Evolutionary conservation across 2,888 invertebrate genomes (phyloP).

Genomic region (Tanytarsus gracilentus): DNA sequence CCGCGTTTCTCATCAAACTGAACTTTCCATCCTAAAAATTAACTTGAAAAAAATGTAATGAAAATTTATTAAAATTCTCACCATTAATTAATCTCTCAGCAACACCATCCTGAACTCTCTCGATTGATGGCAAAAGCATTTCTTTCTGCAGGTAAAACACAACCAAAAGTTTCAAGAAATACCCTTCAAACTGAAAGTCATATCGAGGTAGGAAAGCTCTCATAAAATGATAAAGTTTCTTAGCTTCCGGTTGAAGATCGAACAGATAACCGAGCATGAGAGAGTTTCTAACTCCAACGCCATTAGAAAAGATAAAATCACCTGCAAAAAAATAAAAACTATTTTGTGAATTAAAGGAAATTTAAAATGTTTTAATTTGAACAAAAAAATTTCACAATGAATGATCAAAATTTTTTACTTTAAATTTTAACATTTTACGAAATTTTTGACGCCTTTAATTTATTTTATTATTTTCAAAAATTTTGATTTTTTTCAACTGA

Average conservation of each 20-base stretch:
- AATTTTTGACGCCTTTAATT: no score
- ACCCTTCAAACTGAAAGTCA: not conserved
- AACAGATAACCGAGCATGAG: not conserved
- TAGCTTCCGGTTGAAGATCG: not conserved
- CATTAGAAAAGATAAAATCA: no score
- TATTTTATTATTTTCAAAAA: no score
- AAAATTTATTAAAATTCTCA: not conserved
- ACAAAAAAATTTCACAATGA: no score
- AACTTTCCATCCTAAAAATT: not conserved
- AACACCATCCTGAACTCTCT: not conserved
- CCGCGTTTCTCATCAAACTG: not conserved
- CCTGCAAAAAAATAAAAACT: no score
- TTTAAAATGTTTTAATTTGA: no score
- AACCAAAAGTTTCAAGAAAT: not conserved
- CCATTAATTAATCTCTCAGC: not conserved
- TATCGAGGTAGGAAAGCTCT: not conserved
- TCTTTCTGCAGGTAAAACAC: not conserved
- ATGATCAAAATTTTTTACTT: no score
- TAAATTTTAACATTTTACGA: no score
- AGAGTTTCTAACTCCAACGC: not conserved
- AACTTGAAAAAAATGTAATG: not conserved
- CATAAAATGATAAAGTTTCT: not conserved
- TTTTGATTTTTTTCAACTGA: no score
- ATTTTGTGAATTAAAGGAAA: no score
- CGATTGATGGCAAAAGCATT: not conserved